phyloP scores from a whole-genome alignment of 2,113 vertebrate species.

The Anser cygnoides region DNA sequence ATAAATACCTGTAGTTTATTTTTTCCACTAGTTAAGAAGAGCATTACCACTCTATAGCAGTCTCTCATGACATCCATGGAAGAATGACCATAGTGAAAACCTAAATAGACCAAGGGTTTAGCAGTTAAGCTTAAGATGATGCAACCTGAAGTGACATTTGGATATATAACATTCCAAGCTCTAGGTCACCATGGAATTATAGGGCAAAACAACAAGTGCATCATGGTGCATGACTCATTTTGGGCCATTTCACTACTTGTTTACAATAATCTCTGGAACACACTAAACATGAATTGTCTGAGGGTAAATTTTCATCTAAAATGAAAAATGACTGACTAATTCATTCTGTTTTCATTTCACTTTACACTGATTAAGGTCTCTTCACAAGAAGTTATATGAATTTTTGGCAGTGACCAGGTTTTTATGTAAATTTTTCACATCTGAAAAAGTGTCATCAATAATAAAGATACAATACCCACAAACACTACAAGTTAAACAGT shows the following conservation, averaged over 20 bases:
- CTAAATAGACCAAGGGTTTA: background rate
- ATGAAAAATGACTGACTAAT: background rate
- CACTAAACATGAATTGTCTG: accelerated
- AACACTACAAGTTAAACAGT: background rate
- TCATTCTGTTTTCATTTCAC: background rate
- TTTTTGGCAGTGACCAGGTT: background rate
- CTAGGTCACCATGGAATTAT: background rate
- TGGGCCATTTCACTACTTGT: background rate
- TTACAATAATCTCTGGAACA: background rate
- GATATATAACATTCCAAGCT: background rate
- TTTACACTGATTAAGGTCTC: background rate
- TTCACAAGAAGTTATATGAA: background rate
- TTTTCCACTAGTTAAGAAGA: background rate
- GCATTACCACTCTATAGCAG: background rate
- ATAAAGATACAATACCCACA: background rate
- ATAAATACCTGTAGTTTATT: background rate
- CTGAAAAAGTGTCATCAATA: background rate
- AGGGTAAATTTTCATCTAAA: background rate
- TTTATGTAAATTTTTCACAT: background rate
- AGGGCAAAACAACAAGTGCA: background rate
- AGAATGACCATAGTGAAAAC: background rate
- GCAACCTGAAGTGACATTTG: background rate
- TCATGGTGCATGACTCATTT: background rate
- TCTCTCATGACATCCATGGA: background rate
- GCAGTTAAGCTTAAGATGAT: background rate